Conservation (phyloP, 2,888 invertebrate species). For the Drosophila nr. perissopoda region DNA sequence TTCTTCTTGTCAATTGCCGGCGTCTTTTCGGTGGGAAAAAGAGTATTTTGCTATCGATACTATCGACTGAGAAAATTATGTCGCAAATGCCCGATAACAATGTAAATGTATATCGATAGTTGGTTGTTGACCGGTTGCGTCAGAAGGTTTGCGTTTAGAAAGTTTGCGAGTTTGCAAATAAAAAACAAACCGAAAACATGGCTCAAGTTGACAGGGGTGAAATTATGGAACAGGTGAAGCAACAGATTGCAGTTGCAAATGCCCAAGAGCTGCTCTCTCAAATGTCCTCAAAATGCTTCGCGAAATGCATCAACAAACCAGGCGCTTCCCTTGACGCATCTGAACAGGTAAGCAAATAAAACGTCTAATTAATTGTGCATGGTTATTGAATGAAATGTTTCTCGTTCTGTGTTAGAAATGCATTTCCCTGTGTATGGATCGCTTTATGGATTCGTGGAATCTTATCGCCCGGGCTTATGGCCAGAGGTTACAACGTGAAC, state of each 20-base stretch:
- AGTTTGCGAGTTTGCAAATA: slow-evolving; percentile 21
- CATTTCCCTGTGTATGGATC: slow-evolving; percentile 98
- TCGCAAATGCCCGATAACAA: slow-evolving; percentile 9
- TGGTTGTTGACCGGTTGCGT: slow-evolving; percentile 54
- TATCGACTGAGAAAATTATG: slow-evolving; percentile 8
- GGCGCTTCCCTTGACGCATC: slow-evolving; percentile 94
- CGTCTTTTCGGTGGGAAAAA: slow-evolving; percentile 49
- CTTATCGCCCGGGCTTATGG: slow-evolving; percentile 95
- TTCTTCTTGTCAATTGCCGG: slow-evolving; percentile 51
- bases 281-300: slow-evolving; percentile 99
- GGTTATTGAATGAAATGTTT: background rate
- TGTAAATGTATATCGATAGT: slow-evolving; percentile 36
- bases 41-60: slow-evolving; percentile 18
- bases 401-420: slow-evolving; percentile 90
- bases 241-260: slow-evolving; percentile 97
- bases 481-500: slow-evolving; percentile 92
- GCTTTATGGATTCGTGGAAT: slow-evolving; percentile 98
- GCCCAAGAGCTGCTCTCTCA: slow-evolving; percentile 96
- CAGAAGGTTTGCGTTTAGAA: slow-evolving; percentile 37
- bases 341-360: slow-evolving; percentile 89
- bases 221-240: slow-evolving; percentile 97
- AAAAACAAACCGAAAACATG: slow-evolving; percentile 46
- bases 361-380: too few species aligned
- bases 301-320: slow-evolving; percentile 96
- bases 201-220: slow-evolving; percentile 91